Evolutionary conservation across 1,140 invertebrate genomes (phyloP), one percentile per base, ranked within the genome.

Genomic region (Aleiodes sp.): DNA sequence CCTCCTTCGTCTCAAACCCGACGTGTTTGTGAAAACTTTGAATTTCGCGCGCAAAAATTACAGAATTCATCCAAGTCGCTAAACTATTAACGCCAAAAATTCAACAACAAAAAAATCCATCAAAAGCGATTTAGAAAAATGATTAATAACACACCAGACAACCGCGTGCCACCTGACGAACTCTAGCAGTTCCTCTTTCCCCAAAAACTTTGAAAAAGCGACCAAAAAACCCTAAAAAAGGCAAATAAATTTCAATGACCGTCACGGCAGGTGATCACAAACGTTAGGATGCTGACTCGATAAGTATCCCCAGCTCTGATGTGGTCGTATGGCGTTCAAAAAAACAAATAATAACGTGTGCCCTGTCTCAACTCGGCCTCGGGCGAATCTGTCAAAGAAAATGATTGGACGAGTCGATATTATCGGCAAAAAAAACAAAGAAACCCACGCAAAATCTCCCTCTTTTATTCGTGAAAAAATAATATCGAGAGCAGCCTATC

Each of bases 381-480:
- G 59, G 33, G 33, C 59, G 39, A 61, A 35, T 52, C 46, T 52
- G 46, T 52, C 46, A 52, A 52, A 52, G n/a, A 52, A 52, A 16
- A 52, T 52, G 46, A 52, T 52, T 52, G 46, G 2, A 52, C n/a
- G n/a, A n/a, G n/a, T n/a, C n/a, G n/a, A n/a, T n/a, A 37, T 63
- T 35, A 33, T 12, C 26, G 16, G 29, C 35, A 8, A 19, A 12
- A 63, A 1, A 37, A 35, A 7, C 19, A 19, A 33, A 16, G 2
- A 16, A 10, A 52, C 57, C 69, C 70, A 75, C 69, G 68, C 79
- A 78, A 76, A 52, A 52, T 83, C 77, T 83, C 59, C 63, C 74
- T 82, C 80, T 79, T 82, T 84, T 79, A n/a, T 75, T 75, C 31
- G 67, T 46, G 70, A 67, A 73, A 75, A 68, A 66, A 71, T 72